Conservation (phyloP, 2,888 invertebrate genomes). For the Formica aserva region DNA sequence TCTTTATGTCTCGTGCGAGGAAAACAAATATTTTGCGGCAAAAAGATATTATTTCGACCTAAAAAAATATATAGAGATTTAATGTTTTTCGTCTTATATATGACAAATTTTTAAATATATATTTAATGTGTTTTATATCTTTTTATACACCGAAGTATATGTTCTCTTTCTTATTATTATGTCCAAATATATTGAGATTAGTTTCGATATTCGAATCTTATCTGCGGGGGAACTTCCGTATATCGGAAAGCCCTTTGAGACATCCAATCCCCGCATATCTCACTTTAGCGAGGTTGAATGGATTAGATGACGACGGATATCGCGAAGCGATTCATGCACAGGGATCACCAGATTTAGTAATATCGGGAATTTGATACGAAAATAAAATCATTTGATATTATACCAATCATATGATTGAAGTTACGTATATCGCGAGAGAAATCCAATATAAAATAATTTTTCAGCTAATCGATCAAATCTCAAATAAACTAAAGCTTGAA, state of each 20-base stretch:
- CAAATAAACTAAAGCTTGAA: not conserved
- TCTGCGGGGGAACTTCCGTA: constrained; percentile 10
- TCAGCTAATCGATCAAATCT: not conserved
- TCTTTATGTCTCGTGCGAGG: not conserved
- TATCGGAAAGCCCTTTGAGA: constrained; percentile 30
- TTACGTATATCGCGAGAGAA: not conserved
- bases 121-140: not conserved
- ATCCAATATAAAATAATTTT: not conserved
- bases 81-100: not conserved
- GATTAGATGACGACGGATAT: constrained; percentile 23
- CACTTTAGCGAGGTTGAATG: constrained; percentile 29
- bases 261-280: constrained; percentile 41
- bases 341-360: not conserved
- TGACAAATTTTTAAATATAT: not conserved
- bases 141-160: too few species aligned
- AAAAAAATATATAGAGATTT: not conserved
- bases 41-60: not conserved
- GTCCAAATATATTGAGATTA: constrained; percentile 5
- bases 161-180: not conserved
- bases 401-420: not conserved
- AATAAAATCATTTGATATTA: not conserved
- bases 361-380: not conserved
- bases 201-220: constrained; percentile 37
- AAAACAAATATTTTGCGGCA: not conserved
- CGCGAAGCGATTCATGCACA: not conserved